Base-by-base conservation (phyloP, 2,113 vertebrate genomes). In the Engraulis encrasicolus region DNA sequence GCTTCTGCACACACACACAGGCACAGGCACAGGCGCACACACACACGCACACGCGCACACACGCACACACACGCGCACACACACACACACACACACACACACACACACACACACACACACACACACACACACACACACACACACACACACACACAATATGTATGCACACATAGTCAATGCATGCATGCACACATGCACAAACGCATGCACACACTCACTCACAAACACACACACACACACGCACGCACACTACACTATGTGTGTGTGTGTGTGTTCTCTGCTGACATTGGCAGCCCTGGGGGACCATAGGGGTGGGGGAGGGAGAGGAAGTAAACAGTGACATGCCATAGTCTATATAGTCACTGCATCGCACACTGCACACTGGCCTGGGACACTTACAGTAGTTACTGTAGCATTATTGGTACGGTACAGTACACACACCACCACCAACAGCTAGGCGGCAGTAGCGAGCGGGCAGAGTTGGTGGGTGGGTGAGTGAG, bases 71-170 rank as follows among this genome's bases (percentile, higher is more conserved):
- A 66, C 58, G 14, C 66, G 31, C 66, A 74, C 31, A 38, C 27
- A 50, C 1, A 50, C 38, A 79, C 37, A 80, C 50, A 45, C 78
- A 61, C 50, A 61, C 82, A 54, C 66, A 78, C 82, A 17, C 48
- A 48, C n/a, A 38, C 49, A 77, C 66, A 82, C 61, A 20, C 17
- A 45, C 40, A 45, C 40, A 45, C 40, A 5, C 40, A 45, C 40
- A 45, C 40, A 45, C 4, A 50, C 48, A 80, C 15, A 6, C 20
- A 23, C 83, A 84, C 36, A 80, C 78, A 14, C 2, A 40, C 79
- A 45, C 40, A 45, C 40, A n/a, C n/a, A n/a, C 40, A 45, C 40
- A 45, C 78, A 18, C 79, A 80, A 0, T 6, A n/a, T n/a, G n/a
- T n/a, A n/a, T n/a, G n/a, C n/a, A n/a, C n/a, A n/a, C n/a, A n/a